Percentiles rank a stretch among this genome's conserved stretches.
Conservation (phyloP, 2,797 vertebrate species). For the Platyrinchus mystaceus region DNA sequence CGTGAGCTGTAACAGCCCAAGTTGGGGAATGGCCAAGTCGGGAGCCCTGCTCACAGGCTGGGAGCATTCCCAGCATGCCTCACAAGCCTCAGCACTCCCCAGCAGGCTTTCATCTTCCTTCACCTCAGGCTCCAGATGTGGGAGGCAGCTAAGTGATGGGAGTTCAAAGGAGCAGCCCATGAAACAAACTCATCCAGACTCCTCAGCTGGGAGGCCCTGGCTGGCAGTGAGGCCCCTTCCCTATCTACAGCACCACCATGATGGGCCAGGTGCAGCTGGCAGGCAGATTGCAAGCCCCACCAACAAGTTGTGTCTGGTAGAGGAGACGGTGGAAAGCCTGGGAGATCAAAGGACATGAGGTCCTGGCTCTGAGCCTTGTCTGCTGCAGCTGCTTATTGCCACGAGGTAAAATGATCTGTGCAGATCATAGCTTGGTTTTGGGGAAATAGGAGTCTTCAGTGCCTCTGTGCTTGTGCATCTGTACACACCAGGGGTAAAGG, state of each 20-base stretch:
- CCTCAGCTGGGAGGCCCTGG: neutral
- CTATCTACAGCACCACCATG: neutral
- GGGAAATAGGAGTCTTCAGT: neutral
- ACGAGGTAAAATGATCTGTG: neutral
- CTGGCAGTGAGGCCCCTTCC: neutral
- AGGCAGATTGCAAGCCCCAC: neutral
- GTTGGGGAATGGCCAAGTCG: neutral
- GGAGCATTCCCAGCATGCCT: slow-evolving; percentile 3
- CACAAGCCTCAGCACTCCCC: slow-evolving; percentile 23
- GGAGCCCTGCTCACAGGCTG: neutral
- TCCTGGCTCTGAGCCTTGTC: neutral
- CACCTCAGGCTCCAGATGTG: slow-evolving; percentile 51
- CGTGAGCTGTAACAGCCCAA: accelerated
- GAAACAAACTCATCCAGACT: neutral
- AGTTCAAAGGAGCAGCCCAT: slow-evolving; percentile 38
- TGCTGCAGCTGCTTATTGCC: slow-evolving; percentile 15
- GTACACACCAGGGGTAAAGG: accelerated
- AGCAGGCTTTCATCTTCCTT: slow-evolving; percentile 38
- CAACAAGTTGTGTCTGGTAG: neutral
- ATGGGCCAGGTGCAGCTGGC: slow-evolving; percentile 35
- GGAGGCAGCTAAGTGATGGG: neutral
- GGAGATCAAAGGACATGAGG: neutral
- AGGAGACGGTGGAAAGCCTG: neutral
- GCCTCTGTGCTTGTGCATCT: neutral
- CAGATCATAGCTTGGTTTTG: neutral